phyloP scores from a whole-genome alignment of 2,888 invertebrate species.

The Archips xylosteana region DNA sequence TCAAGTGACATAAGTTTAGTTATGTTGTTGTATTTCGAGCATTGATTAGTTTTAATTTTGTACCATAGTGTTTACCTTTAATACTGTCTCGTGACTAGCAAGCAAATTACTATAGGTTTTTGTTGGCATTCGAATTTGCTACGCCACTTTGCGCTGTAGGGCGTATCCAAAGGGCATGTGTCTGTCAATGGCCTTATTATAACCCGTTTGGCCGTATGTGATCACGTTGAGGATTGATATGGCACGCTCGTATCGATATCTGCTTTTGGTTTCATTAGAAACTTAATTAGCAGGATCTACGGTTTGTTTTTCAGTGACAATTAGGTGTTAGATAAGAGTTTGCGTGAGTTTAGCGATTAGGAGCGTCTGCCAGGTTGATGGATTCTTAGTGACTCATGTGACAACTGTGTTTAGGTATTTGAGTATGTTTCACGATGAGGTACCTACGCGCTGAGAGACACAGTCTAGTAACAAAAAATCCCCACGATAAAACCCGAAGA shows the following conservation, averaged over 20 bases:
- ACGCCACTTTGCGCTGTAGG: constrained; percentile 29
- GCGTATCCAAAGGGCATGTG: constrained; percentile 12
- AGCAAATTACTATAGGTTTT: constrained; percentile 30
- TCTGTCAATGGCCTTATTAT: constrained; percentile 17
- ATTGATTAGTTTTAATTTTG: neutral
- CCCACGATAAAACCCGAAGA: neutral
- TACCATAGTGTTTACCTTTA: constrained; percentile 31
- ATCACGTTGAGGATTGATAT: neutral
- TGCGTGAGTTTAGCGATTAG: constrained; percentile 11
- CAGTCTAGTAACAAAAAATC: neutral
- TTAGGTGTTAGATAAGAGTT: neutral
- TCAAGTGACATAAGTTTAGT: neutral
- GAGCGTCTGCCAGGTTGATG: constrained; percentile 17
- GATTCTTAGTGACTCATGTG: constrained; percentile 13
- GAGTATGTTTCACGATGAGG: neutral
- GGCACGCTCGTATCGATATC: neutral
- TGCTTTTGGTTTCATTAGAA: neutral
- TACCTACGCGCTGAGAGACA: neutral
- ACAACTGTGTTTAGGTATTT: neutral
- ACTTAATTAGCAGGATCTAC: neutral
- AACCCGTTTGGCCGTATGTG: constrained; percentile 25
- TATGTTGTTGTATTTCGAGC: neutral
- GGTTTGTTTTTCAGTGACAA: neutral
- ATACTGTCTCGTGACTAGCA: constrained; percentile 32
- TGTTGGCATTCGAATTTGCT: constrained; percentile 29